These are phyloP conservation scores for Plodia interpunctella DNA, from an alignment of 1,140 invertebrate species.

Conservation along the genomic window DNA sequence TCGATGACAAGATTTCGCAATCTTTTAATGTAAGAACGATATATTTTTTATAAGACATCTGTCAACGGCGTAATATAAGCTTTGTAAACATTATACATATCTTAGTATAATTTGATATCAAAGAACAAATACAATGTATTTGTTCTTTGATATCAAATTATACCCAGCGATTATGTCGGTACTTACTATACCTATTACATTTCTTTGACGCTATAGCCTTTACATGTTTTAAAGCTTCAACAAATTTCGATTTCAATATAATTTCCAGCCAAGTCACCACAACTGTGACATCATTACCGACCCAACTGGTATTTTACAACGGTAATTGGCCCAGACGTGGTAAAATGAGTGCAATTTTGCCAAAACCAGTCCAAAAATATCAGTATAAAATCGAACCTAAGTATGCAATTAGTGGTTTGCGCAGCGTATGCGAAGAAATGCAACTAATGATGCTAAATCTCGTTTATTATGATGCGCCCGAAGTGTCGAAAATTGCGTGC, in stretches of 20 bases:
- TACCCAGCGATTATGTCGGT: no score
- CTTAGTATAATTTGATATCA: background rate
- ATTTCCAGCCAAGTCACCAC: no score
- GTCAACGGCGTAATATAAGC: no score
- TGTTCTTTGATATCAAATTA: no score
- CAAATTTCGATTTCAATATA: no score
- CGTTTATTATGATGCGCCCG: background rate
- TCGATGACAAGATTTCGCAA: background rate
- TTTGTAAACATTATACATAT: no score
- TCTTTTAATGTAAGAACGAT: background rate
- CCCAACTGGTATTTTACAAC: background rate
- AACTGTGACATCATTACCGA: background rate
- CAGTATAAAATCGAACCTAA: background rate
- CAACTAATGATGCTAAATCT: background rate
- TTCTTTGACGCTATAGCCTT: no score
- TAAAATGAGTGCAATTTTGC: background rate
- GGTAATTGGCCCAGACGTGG: background rate
- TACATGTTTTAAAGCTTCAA: no score
- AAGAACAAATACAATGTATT: background rate
- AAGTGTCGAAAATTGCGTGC: background rate
- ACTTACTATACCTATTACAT: no score
- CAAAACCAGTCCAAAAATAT: background rate
- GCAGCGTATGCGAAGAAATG: background rate
- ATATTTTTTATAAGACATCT: background rate
- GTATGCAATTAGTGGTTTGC: constrained; percentile 3